phyloP scores from a whole-genome alignment of 2,113 vertebrate species.

The Mus pahari region DNA sequence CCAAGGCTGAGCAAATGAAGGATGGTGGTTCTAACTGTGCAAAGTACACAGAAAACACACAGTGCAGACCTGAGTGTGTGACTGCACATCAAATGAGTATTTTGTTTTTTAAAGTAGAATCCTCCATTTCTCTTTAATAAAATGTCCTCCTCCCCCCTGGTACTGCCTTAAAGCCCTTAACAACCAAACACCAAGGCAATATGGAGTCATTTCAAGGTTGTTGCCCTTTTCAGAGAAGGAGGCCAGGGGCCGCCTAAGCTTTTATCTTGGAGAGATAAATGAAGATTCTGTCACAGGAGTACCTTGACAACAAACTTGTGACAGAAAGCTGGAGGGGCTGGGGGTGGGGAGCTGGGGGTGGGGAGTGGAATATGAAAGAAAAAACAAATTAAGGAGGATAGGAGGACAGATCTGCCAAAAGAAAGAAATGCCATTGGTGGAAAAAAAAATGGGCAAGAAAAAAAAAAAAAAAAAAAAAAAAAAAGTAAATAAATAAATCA shows the following conservation, averaged over 20 bases:
- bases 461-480: constrained; percentile 7
- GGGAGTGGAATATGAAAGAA: too few relatives aligned
- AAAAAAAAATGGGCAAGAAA: neutral
- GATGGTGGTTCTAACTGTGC: neutral
- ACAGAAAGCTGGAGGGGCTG: neutral
- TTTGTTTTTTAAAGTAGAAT: neutral
- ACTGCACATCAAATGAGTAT: neutral
- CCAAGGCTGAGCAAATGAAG: neutral
- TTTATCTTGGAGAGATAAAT: constrained; percentile 42
- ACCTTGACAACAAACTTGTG: constrained; percentile 18
- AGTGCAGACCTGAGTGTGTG: neutral
- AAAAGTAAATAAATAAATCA: neutral
- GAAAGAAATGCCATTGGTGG: too few relatives aligned
- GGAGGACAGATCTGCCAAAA: neutral
- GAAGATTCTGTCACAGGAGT: constrained; percentile 4
- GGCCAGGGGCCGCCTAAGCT: constrained; percentile 7
- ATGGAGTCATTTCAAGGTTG: constrained; percentile 57
- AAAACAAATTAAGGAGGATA: neutral
- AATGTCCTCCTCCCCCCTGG: neutral
- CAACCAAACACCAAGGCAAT: constrained; percentile 35
- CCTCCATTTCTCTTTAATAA: neutral
- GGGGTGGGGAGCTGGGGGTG: too few relatives aligned
- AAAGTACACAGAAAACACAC: neutral
- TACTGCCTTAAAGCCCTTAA: neutral
- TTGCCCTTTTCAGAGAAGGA: constrained; percentile 10